Conservation (phyloP, 2,797 vertebrate genomes). For the Eutrigla gurnardus region DNA sequence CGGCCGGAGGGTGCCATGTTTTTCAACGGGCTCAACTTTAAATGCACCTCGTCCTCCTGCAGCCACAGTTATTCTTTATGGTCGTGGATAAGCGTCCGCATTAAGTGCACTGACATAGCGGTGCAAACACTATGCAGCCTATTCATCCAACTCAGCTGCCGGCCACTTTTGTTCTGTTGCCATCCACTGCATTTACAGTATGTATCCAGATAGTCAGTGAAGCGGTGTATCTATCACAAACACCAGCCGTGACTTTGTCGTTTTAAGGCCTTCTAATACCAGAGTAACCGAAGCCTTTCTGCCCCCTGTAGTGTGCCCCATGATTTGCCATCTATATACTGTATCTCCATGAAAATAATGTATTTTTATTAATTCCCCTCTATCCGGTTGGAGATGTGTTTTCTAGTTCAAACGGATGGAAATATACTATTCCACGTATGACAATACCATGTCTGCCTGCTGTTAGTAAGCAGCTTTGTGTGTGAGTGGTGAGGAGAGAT, state of each 20-base stretch:
- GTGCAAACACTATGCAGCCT: constrained; percentile 36
- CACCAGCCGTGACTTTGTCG: neutral
- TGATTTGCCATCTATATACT: constrained; percentile 12
- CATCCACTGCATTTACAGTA: constrained; percentile 11
- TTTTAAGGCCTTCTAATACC: neutral
- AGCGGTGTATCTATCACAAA: constrained; percentile 5
- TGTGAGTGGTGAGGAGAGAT: constrained; percentile 15
- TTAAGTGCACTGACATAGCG: constrained; percentile 34
- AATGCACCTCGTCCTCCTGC: constrained; percentile 26
- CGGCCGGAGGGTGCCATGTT: constrained; percentile 46
- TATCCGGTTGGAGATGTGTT: constrained; percentile 8
- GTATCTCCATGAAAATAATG: neutral
- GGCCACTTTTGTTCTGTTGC: constrained; percentile 37
- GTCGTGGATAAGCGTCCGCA: constrained; percentile 30
- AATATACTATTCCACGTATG: constrained; percentile 31
- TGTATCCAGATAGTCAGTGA: neutral
- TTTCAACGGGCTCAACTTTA: constrained; percentile 49
- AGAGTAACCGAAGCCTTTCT: constrained; percentile 1
- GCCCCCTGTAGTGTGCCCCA: neutral
- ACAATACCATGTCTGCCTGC: constrained; percentile 11
- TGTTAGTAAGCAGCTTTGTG: constrained; percentile 12
- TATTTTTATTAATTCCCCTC: constrained; percentile 1
- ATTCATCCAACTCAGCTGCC: constrained; percentile 44
- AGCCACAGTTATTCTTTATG: constrained; percentile 11
- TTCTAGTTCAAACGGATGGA: constrained; percentile 17